Evolutionary conservation across 2,113 vertebrate genomes (phyloP).

Genomic region (Gadus macrocephalus): DNA sequence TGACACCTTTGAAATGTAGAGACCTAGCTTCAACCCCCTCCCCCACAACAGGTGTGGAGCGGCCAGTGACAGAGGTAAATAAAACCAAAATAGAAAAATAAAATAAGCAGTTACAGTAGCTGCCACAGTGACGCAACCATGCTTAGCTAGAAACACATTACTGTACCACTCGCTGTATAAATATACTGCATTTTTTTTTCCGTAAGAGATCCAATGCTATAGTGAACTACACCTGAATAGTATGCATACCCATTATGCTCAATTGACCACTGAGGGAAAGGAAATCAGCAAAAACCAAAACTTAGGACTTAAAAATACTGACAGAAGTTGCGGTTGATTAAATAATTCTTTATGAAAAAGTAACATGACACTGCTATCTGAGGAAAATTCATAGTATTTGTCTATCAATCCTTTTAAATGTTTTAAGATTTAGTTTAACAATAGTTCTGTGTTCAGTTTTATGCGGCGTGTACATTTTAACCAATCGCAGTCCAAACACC

Average conservation of each 20-base stretch:
- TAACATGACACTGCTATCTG: conserved; percentile 43
- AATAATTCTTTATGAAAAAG: conserved; percentile 57
- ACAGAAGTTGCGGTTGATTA: conserved; percentile 66
- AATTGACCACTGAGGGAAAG: conserved; percentile 54
- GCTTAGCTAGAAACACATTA: conserved; percentile 71
- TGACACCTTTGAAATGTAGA: conserved; percentile 7
- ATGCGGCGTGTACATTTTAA: too few relatives aligned
- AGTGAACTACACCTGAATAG: conserved; percentile 67
- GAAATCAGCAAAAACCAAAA: conserved; percentile 5
- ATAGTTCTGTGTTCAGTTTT: too few relatives aligned
- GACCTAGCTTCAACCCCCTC: conserved; percentile 21
- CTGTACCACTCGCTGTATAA: conserved; percentile 69
- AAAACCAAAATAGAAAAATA: not conserved
- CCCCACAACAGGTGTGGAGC: conserved; percentile 31
- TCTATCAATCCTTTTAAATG: not conserved
- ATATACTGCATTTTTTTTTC: conserved; percentile 68
- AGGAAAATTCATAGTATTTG: conserved; percentile 36
- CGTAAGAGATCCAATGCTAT: conserved; percentile 66
- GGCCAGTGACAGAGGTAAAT: conserved; percentile 37
- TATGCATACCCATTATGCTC: conserved; percentile 60
- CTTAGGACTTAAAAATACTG: conserved; percentile 56
- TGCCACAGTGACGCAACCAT: conserved; percentile 72
- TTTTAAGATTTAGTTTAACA: too few relatives aligned
- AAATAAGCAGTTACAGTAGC: conserved; percentile 67
- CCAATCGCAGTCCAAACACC: too few relatives aligned